A percentile compares a stretch with the other conserved stretches of the same genome.
phyloP scores from a whole-genome alignment of 2,888 invertebrate species.

The Schrankia costaestrigalis region DNA sequence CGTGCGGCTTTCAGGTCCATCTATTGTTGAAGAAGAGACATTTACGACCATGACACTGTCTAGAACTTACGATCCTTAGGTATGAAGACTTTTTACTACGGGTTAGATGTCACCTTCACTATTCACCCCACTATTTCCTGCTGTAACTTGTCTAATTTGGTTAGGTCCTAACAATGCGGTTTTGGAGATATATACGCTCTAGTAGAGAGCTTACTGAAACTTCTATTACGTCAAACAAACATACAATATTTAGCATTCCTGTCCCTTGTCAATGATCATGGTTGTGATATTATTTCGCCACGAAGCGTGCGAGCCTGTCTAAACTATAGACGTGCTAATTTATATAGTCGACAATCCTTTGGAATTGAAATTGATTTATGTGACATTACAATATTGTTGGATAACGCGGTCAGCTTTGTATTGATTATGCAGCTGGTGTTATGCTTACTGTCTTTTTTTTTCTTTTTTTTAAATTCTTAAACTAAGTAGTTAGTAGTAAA shows the following conservation, averaged over 20 bases:
- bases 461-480: conserved; percentile 23
- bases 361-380: conserved; percentile 48
- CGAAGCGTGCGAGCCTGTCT: conserved; percentile 24
- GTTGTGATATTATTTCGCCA: conserved; percentile 15
- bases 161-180: too few relatives aligned
- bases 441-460: conserved; percentile 26
- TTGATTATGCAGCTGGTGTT: conserved; percentile 26
- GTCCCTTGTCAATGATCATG: neutral
- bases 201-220: too few relatives aligned
- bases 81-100: too few relatives aligned
- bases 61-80: too few relatives aligned
- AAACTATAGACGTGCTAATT: conserved; percentile 32
- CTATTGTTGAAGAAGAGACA: too few relatives aligned
- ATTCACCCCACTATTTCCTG: too few relatives aligned
- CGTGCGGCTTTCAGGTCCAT: too few relatives aligned
- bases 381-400: conserved; percentile 33
- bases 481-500: conserved; percentile 22
- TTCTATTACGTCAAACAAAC: too few relatives aligned
- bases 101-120: too few relatives aligned
- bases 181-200: too few relatives aligned
- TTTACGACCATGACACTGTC: too few relatives aligned
- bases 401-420: conserved; percentile 29
- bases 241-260: conserved; percentile 3
- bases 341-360: conserved; percentile 32
- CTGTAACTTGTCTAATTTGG: too few relatives aligned